Percentiles rank a stretch among this genome's conserved stretches.
These are phyloP conservation scores for Notocelia uddmanniana DNA, from an alignment of 2,888 invertebrate species.

Conservation along the genomic window DNA sequence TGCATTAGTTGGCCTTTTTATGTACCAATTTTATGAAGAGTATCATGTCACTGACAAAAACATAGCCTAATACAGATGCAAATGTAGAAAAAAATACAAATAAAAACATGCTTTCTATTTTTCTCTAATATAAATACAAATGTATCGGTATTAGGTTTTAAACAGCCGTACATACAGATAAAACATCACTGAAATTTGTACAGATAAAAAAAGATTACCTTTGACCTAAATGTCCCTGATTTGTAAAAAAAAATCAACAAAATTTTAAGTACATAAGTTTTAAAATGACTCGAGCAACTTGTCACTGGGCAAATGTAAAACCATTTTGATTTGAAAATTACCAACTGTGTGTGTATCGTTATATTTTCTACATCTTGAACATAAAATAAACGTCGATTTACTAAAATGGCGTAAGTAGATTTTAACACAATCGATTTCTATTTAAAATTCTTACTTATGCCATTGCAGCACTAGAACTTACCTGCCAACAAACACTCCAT, in stretches of 20 bases:
- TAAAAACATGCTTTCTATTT: conserved; percentile 35
- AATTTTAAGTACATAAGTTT: conserved; percentile 25
- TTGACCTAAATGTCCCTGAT: neutral
- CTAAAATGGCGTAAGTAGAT: conserved; percentile 1
- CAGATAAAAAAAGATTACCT: conserved; percentile 9
- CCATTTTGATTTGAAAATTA: conserved; percentile 1
- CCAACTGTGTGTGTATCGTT: conserved; percentile 34
- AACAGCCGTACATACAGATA: conserved; percentile 23
- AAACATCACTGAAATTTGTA: conserved; percentile 10
- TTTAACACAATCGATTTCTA: neutral
- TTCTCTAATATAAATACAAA: conserved; percentile 33
- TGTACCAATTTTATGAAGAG: conserved; percentile 20
- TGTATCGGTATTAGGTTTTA: conserved; percentile 18
- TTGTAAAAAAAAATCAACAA: neutral
- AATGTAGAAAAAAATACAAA: conserved; percentile 26
- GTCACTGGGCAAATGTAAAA: conserved; percentile 38
- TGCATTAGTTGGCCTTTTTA: conserved; percentile 38
- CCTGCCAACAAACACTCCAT: conserved; percentile 11
- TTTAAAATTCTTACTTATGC: conserved; percentile 6
- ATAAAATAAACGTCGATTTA: neutral
- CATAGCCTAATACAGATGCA: conserved; percentile 20
- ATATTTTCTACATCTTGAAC: neutral
- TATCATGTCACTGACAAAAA: conserved; percentile 21
- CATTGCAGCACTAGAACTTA: neutral
- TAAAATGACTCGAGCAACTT: conserved; percentile 14